phyloP scores from a whole-genome alignment of 2,888 invertebrate genomes.

The Aleiodes leptofemur region DNA sequence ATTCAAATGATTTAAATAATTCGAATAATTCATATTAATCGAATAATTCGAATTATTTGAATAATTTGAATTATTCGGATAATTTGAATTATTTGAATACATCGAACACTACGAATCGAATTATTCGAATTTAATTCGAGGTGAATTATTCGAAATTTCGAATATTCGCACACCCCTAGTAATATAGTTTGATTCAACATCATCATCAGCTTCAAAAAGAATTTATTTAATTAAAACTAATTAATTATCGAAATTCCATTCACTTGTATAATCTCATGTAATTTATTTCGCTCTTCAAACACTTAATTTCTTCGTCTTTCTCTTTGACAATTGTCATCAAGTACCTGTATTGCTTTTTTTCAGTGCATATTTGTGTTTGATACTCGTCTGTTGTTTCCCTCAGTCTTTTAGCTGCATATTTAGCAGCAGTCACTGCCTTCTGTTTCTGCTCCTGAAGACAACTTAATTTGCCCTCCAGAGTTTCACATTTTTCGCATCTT shows the following conservation, averaged over 20 bases:
- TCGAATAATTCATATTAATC: too few relatives aligned
- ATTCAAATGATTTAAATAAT: too few relatives aligned
- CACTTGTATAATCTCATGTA: slow-evolving; percentile 13
- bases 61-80: too few relatives aligned
- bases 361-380: slow-evolving; percentile 52
- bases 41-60: too few relatives aligned
- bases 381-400: slow-evolving; percentile 53
- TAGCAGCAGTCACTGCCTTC: slow-evolving; percentile 59
- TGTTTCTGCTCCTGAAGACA: slow-evolving; percentile 57
- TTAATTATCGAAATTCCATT: not conserved
- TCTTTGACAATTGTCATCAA: slow-evolving; percentile 50
- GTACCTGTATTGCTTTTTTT: slow-evolving; percentile 53
- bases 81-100: too few relatives aligned
- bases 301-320: slow-evolving; percentile 57
- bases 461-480: slow-evolving; percentile 53
- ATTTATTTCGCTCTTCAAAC: slow-evolving; percentile 56
- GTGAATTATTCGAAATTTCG: too few relatives aligned
- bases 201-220: slow-evolving; percentile 9
- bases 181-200: too few relatives aligned
- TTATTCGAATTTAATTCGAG: too few relatives aligned
- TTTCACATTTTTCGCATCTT: slow-evolving; percentile 56
- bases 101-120: too few relatives aligned
- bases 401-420: slow-evolving; percentile 60
- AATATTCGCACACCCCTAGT: too few relatives aligned
- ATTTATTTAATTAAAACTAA: slow-evolving; percentile 29